Evolutionary conservation across 1,140 invertebrate genomes (phyloP), one percentile per base, ranked within the genome.

Genomic region (Cheumatopsyche charites): DNA sequence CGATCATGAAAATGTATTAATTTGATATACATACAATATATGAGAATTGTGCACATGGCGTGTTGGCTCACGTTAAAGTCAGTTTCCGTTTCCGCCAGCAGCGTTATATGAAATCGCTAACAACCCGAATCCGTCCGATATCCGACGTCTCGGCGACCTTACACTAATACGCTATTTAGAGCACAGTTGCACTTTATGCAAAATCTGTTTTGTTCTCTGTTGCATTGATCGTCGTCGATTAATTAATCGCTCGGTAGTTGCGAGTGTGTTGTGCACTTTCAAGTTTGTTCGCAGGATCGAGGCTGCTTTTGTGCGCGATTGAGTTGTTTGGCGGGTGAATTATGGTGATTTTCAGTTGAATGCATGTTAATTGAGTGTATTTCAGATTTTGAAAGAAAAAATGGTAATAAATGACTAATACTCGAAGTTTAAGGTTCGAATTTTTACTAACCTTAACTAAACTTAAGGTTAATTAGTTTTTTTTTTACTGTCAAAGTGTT

Each of bases 61-160:
- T 47, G 43, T 13, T 12, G 5, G 41, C 12, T 5, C 12, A 12
- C 12, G 41, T 42, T 5, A 6, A 12, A n/a, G 43, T 47, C 12
- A n/a, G 43, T 47, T 47, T 47, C 43, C 43, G 43, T 47, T 47
- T 47, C 43, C 43, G 11, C 43, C 12, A 15, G 3, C 12, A 42
- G 41, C 12, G 5, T 42, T 15, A 2, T n/a, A 47, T 6, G 43
- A 25, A 58, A 58, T 58, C 13, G 19, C 13, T 58, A 58, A 58
- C 23, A 25, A 58, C 55, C n/a, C 55, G 21, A 58, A 58, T 25
- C 55, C 55, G 11, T 26, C 21, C 21, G 13, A 58, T 58, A 58
- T 58, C 55, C 55, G 21, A 21, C 9, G 55, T 23, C 23, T 55
- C 21, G 21, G 11, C 12, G 15, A 23, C 19, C 15, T 21, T 11